Evolutionary conservation across 2,113 vertebrate species (phyloP), one percentile per base, ranked within the genome.

Genomic region (Burhinus bistriatus): DNA sequence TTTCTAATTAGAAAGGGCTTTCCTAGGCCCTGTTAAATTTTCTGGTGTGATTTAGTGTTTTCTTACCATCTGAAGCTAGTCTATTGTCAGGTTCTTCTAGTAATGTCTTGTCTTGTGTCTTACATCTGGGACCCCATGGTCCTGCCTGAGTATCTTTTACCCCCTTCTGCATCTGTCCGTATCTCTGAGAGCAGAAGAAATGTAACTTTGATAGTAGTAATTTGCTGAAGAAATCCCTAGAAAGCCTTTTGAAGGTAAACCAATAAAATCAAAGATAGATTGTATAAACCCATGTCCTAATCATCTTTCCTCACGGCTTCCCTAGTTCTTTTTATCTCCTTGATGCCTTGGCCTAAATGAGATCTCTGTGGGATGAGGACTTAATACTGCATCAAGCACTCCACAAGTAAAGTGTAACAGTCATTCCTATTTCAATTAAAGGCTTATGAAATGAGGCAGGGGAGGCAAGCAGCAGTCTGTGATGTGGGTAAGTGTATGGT

Each of bases 361-460:
- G 42, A 77, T 93, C 85, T 91, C 54, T 70, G 68, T 96, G 78
- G 58, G 84, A 66, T 77, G 29, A 94, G n/a, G 71, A 90, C 22
- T 77, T 95, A 64, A 76, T 72, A 81, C 87, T 85, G 49, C 73
- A 79, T 82, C 65, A 72, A 69, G 40, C 57, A 58, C 30, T 95
- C 42, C 22, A 30, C 3, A 8, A 83, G 21, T 78, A 32, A 57
- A 92, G 49, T 36, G 71, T 51, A 54, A 55, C 87, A 87, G 70
- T 38, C 11, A 10, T 77, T 94, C 64, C 72, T 89, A 0, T 95
- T 93, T 93, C 70, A 72, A 52, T 95, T 85, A 87, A 97, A 93
- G 83, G 49, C 61, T 93, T 89, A 69, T 44, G 73, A 85, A 80
- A 51, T 69, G 58, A 93, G 94, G 38, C 91, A 97, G n/a, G 58